Evolutionary conservation across 2,797 vertebrate species (phyloP).

Genomic region (Dendrocincla tyrannina): DNA sequence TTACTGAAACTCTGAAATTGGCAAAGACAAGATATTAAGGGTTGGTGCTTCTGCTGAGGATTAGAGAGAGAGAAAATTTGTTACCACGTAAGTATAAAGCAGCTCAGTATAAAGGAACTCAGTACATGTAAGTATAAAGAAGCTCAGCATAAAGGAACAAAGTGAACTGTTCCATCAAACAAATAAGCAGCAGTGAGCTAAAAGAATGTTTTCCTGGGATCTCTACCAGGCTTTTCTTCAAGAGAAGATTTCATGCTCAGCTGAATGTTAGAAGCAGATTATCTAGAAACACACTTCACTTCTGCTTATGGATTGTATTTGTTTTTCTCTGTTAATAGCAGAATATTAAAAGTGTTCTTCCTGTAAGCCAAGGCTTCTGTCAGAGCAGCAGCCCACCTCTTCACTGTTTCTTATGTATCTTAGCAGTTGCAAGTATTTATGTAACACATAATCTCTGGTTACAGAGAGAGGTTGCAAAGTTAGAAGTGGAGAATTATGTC

Average conservation of each 20-base stretch:
- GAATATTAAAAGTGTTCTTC: slow-evolving; percentile 7
- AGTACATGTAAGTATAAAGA: neutral
- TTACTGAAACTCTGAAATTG: neutral
- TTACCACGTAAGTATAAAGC: neutral
- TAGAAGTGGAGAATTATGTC: slow-evolving; percentile 24
- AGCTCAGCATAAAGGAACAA: neutral
- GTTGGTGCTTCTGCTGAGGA: neutral
- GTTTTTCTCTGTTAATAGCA: slow-evolving; percentile 46
- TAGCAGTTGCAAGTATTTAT: slow-evolving; percentile 16
- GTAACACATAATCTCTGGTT: slow-evolving; percentile 21
- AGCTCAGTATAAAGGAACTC: neutral
- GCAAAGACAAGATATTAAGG: slow-evolving; percentile 1
- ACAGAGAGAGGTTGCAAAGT: neutral
- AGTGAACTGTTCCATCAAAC: neutral
- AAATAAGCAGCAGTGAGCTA: neutral
- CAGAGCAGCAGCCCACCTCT: slow-evolving; percentile 20
- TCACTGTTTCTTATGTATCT: slow-evolving; percentile 23
- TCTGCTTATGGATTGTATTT: slow-evolving; percentile 33
- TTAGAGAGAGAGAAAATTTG: neutral
- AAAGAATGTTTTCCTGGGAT: neutral
- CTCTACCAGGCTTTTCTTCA: slow-evolving; percentile 13
- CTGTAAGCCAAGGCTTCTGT: slow-evolving; percentile 10
- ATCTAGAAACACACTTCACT: slow-evolving; percentile 17
- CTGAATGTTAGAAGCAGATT: slow-evolving; percentile 52
- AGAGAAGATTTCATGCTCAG: slow-evolving; percentile 33